phyloP scores from a whole-genome alignment of 2,888 invertebrate species.

The Anaspis maculata region DNA sequence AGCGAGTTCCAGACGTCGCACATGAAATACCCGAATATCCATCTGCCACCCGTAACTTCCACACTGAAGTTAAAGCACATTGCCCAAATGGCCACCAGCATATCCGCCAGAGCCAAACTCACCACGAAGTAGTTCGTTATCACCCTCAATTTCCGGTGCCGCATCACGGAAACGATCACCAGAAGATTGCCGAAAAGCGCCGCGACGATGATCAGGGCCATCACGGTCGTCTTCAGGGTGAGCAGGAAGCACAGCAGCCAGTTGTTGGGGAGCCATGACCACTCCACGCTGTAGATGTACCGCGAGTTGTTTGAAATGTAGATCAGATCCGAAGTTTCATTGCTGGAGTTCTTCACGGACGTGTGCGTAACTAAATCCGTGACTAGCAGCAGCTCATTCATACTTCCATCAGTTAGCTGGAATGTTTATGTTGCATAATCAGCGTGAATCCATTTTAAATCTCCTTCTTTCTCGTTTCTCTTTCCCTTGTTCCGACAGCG shows the following conservation, averaged over 20 bases:
- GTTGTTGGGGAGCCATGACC: constrained; percentile 24
- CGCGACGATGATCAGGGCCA: constrained; percentile 80
- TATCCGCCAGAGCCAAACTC: constrained; percentile 86
- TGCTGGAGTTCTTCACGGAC: constrained; percentile 16
- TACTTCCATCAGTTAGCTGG: no score
- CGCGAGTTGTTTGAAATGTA: constrained; percentile 21
- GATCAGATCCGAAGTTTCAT: constrained; percentile 18
- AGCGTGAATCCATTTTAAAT: no score
- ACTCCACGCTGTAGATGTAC: constrained; percentile 15
- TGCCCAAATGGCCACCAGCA: constrained; percentile 88
- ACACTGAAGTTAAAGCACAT: constrained; percentile 93
- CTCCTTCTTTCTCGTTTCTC: no score
- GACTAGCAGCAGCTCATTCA: constrained; percentile 27
- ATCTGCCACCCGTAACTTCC: constrained; percentile 71
- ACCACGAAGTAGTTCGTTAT: constrained; percentile 96
- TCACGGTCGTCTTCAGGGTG: constrained; percentile 67
- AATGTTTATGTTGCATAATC: no score
- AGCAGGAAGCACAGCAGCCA: constrained; percentile 53
- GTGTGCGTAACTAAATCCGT: constrained; percentile 19
- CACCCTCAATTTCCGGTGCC: constrained; percentile 65
- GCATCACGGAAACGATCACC: constrained; percentile 80
- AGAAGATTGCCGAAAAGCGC: constrained; percentile 85
- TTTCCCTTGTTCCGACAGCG: no score
- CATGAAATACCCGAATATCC: constrained; percentile 87
- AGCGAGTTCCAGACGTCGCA: constrained; percentile 95